A percentile compares a stretch with the other conserved stretches of the same genome.
phyloP scores from a whole-genome alignment of 1,140 invertebrate genomes.

The Drosophila funebris region DNA sequence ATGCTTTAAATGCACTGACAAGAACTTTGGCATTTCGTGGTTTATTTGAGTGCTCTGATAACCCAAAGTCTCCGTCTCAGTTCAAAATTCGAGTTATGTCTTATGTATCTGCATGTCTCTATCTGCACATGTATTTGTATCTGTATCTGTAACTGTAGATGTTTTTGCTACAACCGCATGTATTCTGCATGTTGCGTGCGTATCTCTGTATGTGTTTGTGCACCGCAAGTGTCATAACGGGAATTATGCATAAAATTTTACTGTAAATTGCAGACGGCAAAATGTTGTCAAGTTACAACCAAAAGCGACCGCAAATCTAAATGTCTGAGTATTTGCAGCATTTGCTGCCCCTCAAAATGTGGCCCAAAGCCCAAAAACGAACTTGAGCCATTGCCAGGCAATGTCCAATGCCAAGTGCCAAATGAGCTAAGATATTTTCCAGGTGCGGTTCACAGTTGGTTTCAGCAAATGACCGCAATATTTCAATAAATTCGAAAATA shows the following conservation, averaged over 20 bases:
- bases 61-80: constrained; percentile 53
- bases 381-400: constrained; percentile 5
- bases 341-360: not conserved
- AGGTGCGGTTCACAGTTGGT: constrained; percentile 14
- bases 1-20: constrained; percentile 11
- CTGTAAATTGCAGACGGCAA: constrained; percentile 67
- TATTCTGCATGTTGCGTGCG: constrained; percentile 40
- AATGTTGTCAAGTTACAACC: constrained; percentile 42
- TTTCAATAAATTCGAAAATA: not conserved
- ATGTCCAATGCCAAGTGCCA: not conserved
- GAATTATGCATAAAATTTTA: constrained; percentile 77
- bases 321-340: constrained; percentile 26
- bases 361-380: constrained; percentile 1
- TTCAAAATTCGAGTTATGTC: constrained; percentile 4
- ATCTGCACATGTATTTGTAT: constrained; percentile 10
- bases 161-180: constrained; percentile 47
- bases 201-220: constrained; percentile 15
- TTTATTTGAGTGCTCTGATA: constrained; percentile 38
- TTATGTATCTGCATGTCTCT: not conserved
- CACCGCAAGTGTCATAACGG: constrained; percentile 73
- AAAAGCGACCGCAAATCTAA: constrained; percentile 45
- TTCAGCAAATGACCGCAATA: not conserved
- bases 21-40: constrained; percentile 47
- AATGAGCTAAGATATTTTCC: constrained; percentile 24
- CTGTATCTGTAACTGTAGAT: constrained; percentile 10